Evolutionary conservation across 2,797 vertebrate genomes (phyloP), one percentile per base, ranked within the genome.

Genomic region (Mareca strepera): DNA sequence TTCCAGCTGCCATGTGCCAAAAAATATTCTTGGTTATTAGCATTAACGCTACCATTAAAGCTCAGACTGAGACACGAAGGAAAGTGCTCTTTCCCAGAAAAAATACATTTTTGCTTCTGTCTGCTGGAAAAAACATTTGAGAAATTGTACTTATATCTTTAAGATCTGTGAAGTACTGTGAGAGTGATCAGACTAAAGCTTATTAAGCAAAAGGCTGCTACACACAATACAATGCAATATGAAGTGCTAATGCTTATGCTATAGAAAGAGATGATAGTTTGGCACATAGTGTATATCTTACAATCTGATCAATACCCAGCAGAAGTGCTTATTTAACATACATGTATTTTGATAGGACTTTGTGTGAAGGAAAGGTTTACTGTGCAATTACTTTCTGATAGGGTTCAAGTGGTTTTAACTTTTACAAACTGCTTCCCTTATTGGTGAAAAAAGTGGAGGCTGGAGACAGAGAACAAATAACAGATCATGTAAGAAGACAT

Each of bases 81-180:
- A 75, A 93, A 95, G 82, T 67, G 41, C 6, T 15, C 7, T 81
- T 91, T 86, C 67, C 67, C 69, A 60, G 66, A 83, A 90, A 93
- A 94, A 88, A 81, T 9, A 20, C 3, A 11, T 56, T 91, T 87
- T 82, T 81, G 7, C 58, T 73, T 86, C 62, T 94, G 91, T 14
- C 29, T 92, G 28, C 44, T 81, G 84, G 82, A 91, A 95, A 94
- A 96, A 26, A 21, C 37, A 16, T 81, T 85, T 80, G 58, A 75
- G 55, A 91, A 67, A 46, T 14, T 14, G 8, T 64, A 22, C 33
- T 85, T 6, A 6, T 2, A 11, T 33, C 79, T 85, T 33, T 70
- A 64, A 93, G 74, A 50, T 44, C 66, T 14, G 29, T 69, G 60
- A 68, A 46, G 41, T 22, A 25, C 60, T 77, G 4, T 50, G 55